Conservation (phyloP, 2,113 vertebrate genomes). For the Hipposideros armiger region DNA sequence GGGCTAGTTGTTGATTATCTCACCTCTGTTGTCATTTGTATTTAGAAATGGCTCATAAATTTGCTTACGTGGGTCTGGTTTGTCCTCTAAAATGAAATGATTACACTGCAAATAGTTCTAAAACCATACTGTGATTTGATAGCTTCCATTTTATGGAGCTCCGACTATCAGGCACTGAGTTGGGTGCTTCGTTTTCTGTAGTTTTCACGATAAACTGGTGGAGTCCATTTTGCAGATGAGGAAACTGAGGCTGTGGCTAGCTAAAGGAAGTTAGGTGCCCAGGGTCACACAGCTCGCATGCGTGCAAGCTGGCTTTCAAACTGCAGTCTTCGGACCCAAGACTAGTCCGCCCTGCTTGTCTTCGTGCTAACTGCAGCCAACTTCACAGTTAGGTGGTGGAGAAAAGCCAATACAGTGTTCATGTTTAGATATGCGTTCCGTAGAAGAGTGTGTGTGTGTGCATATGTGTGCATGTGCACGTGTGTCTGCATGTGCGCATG, state of each 20-base stretch:
- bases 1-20: conserved; percentile 70
- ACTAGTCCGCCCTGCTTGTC: neutral
- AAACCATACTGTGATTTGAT: rapidly evolving
- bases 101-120: too few species aligned
- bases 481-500: neutral
- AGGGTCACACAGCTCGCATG: neutral
- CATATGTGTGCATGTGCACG: too few species aligned
- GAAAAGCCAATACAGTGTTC: neutral
- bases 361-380: neutral
- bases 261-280: neutral
- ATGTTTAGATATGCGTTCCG: neutral
- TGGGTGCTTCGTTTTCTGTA: neutral
- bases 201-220: too few species aligned
- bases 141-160: neutral
- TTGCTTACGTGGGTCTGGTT: conserved; percentile 64
- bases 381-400: neutral
- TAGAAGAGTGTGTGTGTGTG: neutral
- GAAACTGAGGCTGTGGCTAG: neutral
- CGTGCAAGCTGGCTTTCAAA: neutral
- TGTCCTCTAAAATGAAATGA: neutral
- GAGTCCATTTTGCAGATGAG: neutral
- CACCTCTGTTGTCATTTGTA: conserved; percentile 49
- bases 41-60: conserved; percentile 73
- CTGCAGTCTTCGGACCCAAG: neutral
- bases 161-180: neutral